A percentile compares a stretch with the other conserved stretches of the same genome.
Evolutionary conservation across 92 coral and sea anemone genomes (phyloP).

Genomic region (Desmophyllum pertusum): DNA sequence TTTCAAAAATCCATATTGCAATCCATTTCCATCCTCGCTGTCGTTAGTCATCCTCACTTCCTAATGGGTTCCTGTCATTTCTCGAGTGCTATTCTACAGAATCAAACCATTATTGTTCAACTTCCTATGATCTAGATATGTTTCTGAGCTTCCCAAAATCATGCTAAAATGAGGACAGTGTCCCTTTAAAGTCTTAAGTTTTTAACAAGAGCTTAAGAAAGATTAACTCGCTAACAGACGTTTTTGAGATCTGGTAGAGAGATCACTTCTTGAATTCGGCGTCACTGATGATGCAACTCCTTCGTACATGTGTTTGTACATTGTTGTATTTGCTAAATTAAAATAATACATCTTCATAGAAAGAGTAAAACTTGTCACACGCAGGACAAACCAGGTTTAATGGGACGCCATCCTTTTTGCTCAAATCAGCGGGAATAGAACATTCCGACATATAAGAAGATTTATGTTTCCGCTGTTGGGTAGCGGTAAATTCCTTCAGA

Average conservation of each 20-base stretch:
- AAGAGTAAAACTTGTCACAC: not conserved
- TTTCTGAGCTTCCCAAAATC: no score
- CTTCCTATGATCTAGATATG: no score
- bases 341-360: not conserved
- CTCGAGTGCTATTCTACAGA: no score
- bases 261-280: not conserved
- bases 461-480: slow-evolving; percentile 49
- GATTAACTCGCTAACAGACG: slow-evolving; percentile 24
- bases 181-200: not conserved
- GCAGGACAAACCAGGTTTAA: not conserved
- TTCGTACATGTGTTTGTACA: slow-evolving; percentile 30
- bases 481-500: slow-evolving; percentile 19
- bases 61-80: no score
- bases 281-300: not conserved
- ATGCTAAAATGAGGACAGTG: no score
- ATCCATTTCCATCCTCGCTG: no score
- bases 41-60: no score
- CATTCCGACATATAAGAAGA: slow-evolving; percentile 41
- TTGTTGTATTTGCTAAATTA: not conserved
- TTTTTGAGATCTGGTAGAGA: not conserved
- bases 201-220: slow-evolving; percentile 30
- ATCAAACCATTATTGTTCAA: no score
- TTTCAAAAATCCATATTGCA: no score
- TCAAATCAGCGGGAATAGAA: not conserved
- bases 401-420: not conserved